Evolutionary conservation across 2,113 vertebrate species (phyloP).

Genomic region (Hemichromis elongatus): DNA sequence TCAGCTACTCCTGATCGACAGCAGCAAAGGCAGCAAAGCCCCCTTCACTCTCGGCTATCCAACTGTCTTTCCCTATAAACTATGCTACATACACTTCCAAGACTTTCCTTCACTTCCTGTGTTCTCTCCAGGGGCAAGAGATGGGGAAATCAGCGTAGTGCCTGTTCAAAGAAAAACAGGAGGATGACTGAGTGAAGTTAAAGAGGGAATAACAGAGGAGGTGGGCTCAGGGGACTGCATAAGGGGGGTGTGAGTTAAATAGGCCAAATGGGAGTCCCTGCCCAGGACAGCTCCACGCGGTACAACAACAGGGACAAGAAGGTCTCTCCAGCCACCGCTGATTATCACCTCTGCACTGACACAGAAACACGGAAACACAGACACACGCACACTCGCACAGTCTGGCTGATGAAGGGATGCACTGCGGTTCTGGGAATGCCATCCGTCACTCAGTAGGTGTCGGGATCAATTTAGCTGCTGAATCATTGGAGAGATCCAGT

Average conservation of each 20-base stretch:
- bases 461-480: constrained; percentile 69
- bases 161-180: constrained; percentile 44
- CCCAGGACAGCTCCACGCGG: constrained; percentile 7
- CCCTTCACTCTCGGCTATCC: not conserved
- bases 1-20: constrained; percentile 46
- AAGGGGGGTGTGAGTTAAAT: constrained; percentile 43
- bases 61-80: not conserved
- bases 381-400: constrained; percentile 22
- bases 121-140: not conserved
- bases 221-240: constrained; percentile 36
- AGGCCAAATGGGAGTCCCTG: constrained; percentile 67
- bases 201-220: constrained; percentile 55
- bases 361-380: constrained; percentile 46
- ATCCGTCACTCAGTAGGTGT: constrained; percentile 68
- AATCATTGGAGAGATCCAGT: constrained; percentile 40
- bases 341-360: constrained; percentile 60
- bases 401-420: constrained; percentile 28
- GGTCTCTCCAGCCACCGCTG: constrained; percentile 45
- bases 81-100: not conserved
- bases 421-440: constrained; percentile 63
- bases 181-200: constrained; percentile 40
- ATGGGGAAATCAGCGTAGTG: not conserved
- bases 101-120: not conserved
- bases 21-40: constrained; percentile 46
- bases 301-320: constrained; percentile 58